A percentile compares a stretch with the other conserved stretches of the same genome.
phyloP scores from a whole-genome alignment of 2,888 invertebrate species.

The Scaptodrosophila latifasciaeformis region DNA sequence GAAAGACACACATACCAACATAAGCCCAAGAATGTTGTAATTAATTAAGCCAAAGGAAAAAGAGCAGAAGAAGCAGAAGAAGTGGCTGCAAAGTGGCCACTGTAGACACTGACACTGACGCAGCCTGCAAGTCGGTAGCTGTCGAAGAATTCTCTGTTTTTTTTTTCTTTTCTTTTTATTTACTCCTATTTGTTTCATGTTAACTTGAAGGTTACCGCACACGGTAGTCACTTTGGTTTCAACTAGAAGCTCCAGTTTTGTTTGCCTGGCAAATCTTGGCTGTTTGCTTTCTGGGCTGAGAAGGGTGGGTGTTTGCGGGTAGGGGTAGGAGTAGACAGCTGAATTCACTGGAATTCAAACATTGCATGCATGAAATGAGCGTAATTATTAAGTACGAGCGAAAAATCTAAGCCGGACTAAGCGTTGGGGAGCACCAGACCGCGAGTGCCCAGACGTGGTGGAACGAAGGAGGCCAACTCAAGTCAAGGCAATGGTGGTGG shows the following conservation, averaged over 20 bases:
- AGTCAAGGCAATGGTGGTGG: too few relatives aligned
- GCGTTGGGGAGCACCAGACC: slow-evolving; percentile 4
- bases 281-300: slow-evolving; percentile 22
- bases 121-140: slow-evolving; percentile 32
- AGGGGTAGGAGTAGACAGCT: slow-evolving; percentile 21
- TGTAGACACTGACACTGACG: slow-evolving; percentile 6
- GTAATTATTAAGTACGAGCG: slow-evolving; percentile 62
- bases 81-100: slow-evolving; percentile 34
- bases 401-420: slow-evolving; percentile 31
- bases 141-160: slow-evolving; percentile 54
- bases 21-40: slow-evolving; percentile 49
- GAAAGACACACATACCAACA: slow-evolving; percentile 2
- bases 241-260: background rate
- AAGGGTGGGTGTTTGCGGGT: slow-evolving; percentile 26
- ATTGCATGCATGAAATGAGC: slow-evolving; percentile 68
- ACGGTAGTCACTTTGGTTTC: slow-evolving; percentile 20
- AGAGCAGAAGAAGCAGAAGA: slow-evolving; percentile 29
- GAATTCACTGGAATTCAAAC: slow-evolving; percentile 58
- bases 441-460: background rate
- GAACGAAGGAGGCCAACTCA: too few relatives aligned
- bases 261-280: slow-evolving; percentile 1
- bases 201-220: slow-evolving; percentile 46
- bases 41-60: slow-evolving; percentile 53
- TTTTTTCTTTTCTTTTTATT: too few relatives aligned
- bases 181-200: slow-evolving; percentile 58